Base-by-base conservation (phyloP, 2,113 vertebrate species). In the Lepisosteus oculatus region DNA sequence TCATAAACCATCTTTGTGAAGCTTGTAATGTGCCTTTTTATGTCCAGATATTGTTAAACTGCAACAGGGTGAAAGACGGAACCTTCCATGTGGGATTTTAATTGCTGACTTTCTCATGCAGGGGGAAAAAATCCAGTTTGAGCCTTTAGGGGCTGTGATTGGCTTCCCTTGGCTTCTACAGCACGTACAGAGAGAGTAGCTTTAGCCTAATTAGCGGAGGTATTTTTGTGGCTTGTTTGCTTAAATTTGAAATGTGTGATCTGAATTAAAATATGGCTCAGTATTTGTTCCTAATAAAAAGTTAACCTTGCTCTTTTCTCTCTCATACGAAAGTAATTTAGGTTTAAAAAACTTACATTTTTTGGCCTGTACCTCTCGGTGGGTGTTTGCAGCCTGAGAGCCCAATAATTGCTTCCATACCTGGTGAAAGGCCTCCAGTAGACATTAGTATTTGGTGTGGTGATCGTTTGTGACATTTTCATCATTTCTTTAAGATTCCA, bases 341-440 rank as follows among this genome's bases (percentile, higher is more conserved):
- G 87, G 86, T 85, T 84, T 76, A 87, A 91, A 87, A 93, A 93
- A 92, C 80, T 87, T 86, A 79, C 80, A 78, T 84, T 86, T 79
- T 87, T 86, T 88, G 86, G 87, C 81, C 76, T 76, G 75, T 77
- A 72, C 79, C 79, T 80, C 93, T 83, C 79, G 72, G 90, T 93
- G 90, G 93, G 93, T 93, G 93, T 94, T 93, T 92, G 90, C 91
- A 89, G 86, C 85, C 83, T 86, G 68, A 72, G 80, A 92, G 93
- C 93, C 47, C 93, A 92, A 90, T 98, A 97, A 97, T 95, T 97
- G 92, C 90, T 96, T 98, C 95, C 94, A 96, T 96, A 94, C 89
- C 93, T 89, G 90, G 91, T 73, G 71, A 75, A 85, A 81, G 81
- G 81, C 88, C 90, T 86, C 81, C 70, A 83, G 86, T 88, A 88